Base-by-base conservation (phyloP, 2,888 invertebrate species). In the Polydrusus pterygomalis region DNA sequence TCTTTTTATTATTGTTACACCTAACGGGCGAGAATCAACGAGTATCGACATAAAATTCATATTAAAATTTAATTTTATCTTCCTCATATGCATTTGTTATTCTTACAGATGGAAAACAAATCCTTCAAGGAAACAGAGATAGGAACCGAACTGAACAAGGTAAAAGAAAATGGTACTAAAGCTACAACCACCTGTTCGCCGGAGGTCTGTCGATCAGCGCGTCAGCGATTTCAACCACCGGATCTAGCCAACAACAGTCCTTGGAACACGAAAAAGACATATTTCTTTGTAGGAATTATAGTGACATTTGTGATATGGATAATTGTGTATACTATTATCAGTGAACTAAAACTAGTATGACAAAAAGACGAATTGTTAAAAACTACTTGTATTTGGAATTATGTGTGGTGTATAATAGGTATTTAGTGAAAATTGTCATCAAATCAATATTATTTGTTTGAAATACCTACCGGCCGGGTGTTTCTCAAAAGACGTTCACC, bases 251-350 rank as follows among this genome's bases (percentile, higher is more conserved):
- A 88, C 60, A 89, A 88, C 75, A 89, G 88, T 75, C 90, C 90
- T 0, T 90, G 90, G 90, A 89, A 90, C 77, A 82, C 81, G 18
- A 86, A 88, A 40, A 90, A 90, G 80, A 89, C 89, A 0, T 84
- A 89, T 75, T 89, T 89, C 80, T 86, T 90, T 70, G 79, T 89
- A 43, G 85, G 86, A 13, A 86, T 87, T 17, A 86, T 90, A 78
- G 84, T 86, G 62, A 85, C 88, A 0, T 84, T 90, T 11, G 79
- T 88, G 54, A 65, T 89, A 7, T 90, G 90, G 90, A 85, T 89
- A 43, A 83, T 90, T 70, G 83, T 89, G 69, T 90, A 82, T 82
- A 85, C 75, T 81, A 87, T 80, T 49, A 78, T 87, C 74, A 86
- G 83, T 78, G 80, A 84, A 80, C 77, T 85, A 51, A 80, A 86